Percentiles rank a stretch among this genome's conserved stretches.
These are phyloP conservation scores for Nematolebias whitei DNA, from an alignment of 2,113 vertebrate genomes.

Conservation along the genomic window DNA sequence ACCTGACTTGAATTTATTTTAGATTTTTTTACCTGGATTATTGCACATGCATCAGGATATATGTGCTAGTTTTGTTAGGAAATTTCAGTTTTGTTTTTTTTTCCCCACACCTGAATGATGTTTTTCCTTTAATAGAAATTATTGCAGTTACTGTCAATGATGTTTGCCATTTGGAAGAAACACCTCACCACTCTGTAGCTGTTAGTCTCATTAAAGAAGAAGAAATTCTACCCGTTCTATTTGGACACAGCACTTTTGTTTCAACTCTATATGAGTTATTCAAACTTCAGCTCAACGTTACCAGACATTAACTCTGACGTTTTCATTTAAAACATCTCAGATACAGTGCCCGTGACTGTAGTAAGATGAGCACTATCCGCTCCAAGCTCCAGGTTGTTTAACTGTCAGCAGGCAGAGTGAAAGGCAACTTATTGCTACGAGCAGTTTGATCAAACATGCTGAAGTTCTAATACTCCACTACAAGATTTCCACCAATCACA, in stretches of 20 bases:
- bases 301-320: background rate
- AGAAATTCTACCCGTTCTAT: background rate
- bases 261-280: too few species aligned
- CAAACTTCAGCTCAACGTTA: background rate
- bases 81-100: too few species aligned
- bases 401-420: conserved; percentile 6
- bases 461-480: background rate
- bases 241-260: too few species aligned
- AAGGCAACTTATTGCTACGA: conserved; percentile 8
- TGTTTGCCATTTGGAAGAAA: background rate
- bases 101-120: too few species aligned
- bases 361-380: background rate
- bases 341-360: background rate
- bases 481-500: conserved; percentile 6
- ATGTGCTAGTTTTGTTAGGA: too few species aligned
- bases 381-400: background rate
- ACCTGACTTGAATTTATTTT: too few species aligned
- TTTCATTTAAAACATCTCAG: background rate
- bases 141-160: background rate
- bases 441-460: conserved; percentile 1
- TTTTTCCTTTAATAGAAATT: background rate
- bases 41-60: too few species aligned
- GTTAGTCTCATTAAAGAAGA: background rate
- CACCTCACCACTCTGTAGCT: background rate
- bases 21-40: too few species aligned